These are phyloP conservation scores for Nibea coibor DNA, from an alignment of 2,113 vertebrate species.

Conservation along the genomic window DNA sequence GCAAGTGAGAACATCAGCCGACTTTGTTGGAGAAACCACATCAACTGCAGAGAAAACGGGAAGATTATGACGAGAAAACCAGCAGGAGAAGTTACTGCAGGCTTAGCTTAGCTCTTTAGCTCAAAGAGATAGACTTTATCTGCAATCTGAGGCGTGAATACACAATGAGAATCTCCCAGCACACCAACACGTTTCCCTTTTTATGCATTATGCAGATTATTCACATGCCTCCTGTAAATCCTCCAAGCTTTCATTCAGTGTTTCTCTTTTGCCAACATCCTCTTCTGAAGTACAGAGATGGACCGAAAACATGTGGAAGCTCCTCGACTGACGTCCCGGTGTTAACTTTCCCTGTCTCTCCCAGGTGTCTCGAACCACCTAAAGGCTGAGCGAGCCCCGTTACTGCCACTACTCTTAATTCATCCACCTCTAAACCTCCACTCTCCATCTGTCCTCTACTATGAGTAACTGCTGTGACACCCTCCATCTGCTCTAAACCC, in stretches of 20 bases:
- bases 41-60: background rate
- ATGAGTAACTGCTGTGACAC: constrained; percentile 49
- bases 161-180: background rate
- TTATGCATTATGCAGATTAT: background rate
- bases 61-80: constrained; percentile 10
- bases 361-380: constrained; percentile 50
- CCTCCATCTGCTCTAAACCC: constrained; percentile 46
- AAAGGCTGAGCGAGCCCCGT: constrained; percentile 33
- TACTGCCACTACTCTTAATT: constrained; percentile 36
- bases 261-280: background rate
- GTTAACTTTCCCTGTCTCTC: constrained; percentile 61
- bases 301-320: constrained; percentile 8
- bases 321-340: constrained; percentile 24
- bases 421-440: constrained; percentile 54
- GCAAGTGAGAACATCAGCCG: background rate
- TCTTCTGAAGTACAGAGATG: background rate
- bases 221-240: background rate
- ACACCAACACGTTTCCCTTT: constrained; percentile 4
- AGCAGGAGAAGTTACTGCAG: constrained; percentile 8
- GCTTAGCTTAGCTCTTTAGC: background rate
- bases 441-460: constrained; percentile 46
- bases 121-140: background rate
- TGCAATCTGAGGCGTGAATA: background rate
- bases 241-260: background rate
- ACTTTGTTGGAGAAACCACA: background rate